Percentiles rank a stretch among this genome's conserved stretches.
Conservation (phyloP, 2,797 vertebrate genomes). For the Phrynocephalus vlangalii region DNA sequence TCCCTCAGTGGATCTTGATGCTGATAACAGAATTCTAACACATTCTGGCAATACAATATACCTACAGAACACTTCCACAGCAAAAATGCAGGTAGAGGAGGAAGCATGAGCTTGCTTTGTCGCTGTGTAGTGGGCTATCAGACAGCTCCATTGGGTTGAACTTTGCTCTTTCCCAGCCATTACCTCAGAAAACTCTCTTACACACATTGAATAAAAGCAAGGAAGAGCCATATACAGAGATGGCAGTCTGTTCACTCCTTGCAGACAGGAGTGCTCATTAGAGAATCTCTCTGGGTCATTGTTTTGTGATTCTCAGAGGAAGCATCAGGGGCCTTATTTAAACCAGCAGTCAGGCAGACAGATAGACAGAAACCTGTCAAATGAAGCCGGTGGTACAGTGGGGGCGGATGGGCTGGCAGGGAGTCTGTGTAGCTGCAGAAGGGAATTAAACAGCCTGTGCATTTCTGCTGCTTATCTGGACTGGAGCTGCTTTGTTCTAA, state of each 20-base stretch:
- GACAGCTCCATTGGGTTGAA: constrained; percentile 1
- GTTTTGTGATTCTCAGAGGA: constrained; percentile 49
- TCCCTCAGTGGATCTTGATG: not conserved
- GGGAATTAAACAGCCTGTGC: not conserved
- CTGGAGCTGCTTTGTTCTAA: constrained; percentile 49
- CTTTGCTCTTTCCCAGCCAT: not conserved
- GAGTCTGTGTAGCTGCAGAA: not conserved
- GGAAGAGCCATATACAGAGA: constrained; percentile 20
- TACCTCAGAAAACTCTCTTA: constrained; percentile 37
- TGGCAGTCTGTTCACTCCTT: constrained; percentile 27
- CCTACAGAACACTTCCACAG: not conserved
- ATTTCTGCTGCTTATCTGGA: not conserved
- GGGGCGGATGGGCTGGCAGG: not conserved
- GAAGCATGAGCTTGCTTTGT: not conserved
- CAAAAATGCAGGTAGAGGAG: not conserved
- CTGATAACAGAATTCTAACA: constrained; percentile 13
- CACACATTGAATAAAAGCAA: constrained; percentile 56
- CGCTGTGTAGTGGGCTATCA: not conserved
- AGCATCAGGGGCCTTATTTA: constrained; percentile 30
- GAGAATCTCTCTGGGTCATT: constrained; percentile 29
- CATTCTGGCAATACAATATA: not conserved
- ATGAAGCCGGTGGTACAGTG: not conserved
- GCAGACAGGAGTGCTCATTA: constrained; percentile 48
- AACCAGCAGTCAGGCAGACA: constrained; percentile 47
- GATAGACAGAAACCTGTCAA: constrained; percentile 59